Base-by-base conservation (phyloP, 2,113 vertebrate species). In the Nymphicus hollandicus region DNA sequence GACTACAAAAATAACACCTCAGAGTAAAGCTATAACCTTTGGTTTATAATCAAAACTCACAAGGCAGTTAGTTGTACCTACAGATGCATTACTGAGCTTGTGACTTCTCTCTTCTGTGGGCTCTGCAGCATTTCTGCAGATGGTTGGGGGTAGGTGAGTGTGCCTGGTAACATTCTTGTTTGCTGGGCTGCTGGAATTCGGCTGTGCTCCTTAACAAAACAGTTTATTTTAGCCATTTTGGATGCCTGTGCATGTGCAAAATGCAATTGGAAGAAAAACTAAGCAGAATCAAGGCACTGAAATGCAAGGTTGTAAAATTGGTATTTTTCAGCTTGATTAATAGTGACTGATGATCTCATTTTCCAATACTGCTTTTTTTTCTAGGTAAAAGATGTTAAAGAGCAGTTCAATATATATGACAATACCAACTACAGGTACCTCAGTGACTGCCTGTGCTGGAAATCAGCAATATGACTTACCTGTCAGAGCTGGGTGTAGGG, bases 161-260 rank as follows among this genome's bases (percentile, higher is more conserved):
- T 1, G 66, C 86, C 86, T 91, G 72, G 61, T 84, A 72, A 92
- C 81, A 78, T 96, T 96, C 89, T 84, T 87, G 49, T 77, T 82
- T 89, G 91, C 77, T 94, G 65, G 69, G 44, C 92, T 85, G 77
- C 83, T 89, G 92, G 95, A 95, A 87, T 96, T 91, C 3, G 4
- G n/a, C 73, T 96, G 8, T 1, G 3, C 23, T 95, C 70, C 91
- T 89, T 96, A 96, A 85, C 47, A 86, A 91, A 96, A 96, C 90
- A 92, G 69, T 96, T 96, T 97, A 65, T 6, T 96, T 94, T 92
- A 89, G 69, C 68, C 77, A 89, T 92, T 82, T 91, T 84, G 88
- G 31, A 55, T 86, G 64, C 44, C 39, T 80, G 61, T 71, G 77
- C 55, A 72, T 43, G 10, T 44, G 55, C 49, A 65, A 86, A 64